A percentile compares a stretch with the other conserved stretches of the same genome.
Conservation (phyloP, 2,797 vertebrate genomes). For the Perodicticus potto region DNA sequence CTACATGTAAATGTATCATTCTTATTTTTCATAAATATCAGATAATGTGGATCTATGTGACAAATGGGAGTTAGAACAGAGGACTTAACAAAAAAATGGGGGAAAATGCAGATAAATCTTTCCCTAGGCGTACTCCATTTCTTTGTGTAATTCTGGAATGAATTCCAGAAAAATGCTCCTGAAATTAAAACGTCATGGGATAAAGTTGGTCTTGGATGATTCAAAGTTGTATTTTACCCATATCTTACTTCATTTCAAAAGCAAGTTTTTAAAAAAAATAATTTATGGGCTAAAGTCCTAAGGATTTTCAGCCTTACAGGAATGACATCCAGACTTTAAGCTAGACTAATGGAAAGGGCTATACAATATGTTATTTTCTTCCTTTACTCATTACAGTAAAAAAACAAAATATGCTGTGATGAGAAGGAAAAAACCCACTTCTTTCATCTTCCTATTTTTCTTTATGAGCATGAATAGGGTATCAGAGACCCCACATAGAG, state of each 20-base stretch:
- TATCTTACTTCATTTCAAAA: conserved; percentile 38
- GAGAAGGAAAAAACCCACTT: neutral
- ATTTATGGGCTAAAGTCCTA: neutral
- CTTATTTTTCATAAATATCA: conserved; percentile 59
- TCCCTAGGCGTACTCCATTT: neutral
- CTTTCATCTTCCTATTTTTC: neutral
- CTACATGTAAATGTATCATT: neutral
- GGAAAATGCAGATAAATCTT: neutral
- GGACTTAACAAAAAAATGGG: neutral
- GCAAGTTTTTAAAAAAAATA: neutral
- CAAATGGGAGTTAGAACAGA: neutral
- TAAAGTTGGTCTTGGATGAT: neutral
- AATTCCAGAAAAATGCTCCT: neutral
- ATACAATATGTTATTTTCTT: neutral
- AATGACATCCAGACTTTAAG: neutral
- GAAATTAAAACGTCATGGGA: conserved; percentile 37
- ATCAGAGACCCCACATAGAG: neutral
- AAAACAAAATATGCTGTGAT: neutral
- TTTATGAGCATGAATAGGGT: neutral
- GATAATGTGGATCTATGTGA: neutral
- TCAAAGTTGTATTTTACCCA: neutral
- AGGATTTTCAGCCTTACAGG: neutral
- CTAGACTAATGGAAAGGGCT: neutral
- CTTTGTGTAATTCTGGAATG: conserved; percentile 29
- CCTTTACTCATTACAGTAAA: neutral